Percentiles rank a stretch among this genome's conserved stretches.
These are phyloP conservation scores for Gavialis gangeticus DNA, from an alignment of 2,113 vertebrate species.

Conservation along the genomic window DNA sequence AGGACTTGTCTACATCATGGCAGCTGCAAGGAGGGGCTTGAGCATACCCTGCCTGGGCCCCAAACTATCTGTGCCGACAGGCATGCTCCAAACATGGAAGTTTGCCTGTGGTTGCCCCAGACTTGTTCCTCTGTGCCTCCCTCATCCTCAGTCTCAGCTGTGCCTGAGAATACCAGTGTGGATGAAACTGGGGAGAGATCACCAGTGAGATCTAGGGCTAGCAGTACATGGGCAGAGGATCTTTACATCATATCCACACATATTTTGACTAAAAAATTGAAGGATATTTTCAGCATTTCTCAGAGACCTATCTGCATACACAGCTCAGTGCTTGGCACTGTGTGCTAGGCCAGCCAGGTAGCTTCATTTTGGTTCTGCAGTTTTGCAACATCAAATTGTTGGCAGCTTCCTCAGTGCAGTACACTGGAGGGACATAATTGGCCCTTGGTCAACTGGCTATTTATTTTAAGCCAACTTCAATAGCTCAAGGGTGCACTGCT, in stretches of 20 bases:
- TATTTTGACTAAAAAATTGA: background rate
- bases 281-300: background rate
- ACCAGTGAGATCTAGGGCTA: too few species aligned
- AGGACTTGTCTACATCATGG: too few species aligned
- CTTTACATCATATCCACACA: background rate
- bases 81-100: too few species aligned
- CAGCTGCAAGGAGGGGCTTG: too few species aligned
- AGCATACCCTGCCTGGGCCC: too few species aligned
- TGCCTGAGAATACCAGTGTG: too few species aligned
- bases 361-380: background rate
- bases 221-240: too few species aligned
- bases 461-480: background rate
- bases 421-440: background rate
- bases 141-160: too few species aligned
- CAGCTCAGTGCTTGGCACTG: background rate
- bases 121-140: too few species aligned
- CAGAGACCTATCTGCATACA: background rate
- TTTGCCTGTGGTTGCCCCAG: too few species aligned
- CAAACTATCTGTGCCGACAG: too few species aligned
- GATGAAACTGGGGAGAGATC: too few species aligned
- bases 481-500: fast-evolving
- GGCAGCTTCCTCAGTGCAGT: background rate
- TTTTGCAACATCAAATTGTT: background rate
- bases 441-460: background rate
- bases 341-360: background rate